A percentile compares a stretch with the other conserved stretches of the same genome.
phyloP scores from a whole-genome alignment of 2,888 invertebrate genomes.

The Tipula helvola region DNA sequence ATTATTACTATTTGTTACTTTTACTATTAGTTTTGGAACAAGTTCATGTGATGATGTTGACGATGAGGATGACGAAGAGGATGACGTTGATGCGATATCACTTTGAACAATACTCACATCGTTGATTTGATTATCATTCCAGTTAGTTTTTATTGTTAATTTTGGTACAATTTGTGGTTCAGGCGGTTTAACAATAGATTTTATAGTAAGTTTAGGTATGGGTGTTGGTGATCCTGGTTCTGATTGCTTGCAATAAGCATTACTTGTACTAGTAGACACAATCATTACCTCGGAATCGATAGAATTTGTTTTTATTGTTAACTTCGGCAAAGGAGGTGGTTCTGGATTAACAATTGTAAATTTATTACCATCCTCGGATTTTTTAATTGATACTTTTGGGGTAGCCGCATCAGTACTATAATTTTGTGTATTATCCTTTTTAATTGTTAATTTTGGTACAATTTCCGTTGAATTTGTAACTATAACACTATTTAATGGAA shows the following conservation, averaged over 20 bases:
- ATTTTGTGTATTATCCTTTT: not conserved
- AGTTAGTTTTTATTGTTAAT: conserved; percentile 30
- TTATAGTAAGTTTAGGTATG: conserved; percentile 47
- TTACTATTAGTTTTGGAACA: conserved; percentile 22
- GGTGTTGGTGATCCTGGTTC: conserved; percentile 24
- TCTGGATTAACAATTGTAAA: not conserved
- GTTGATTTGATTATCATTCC: conserved; percentile 17
- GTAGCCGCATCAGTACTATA: not conserved
- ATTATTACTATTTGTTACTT: conserved; percentile 39
- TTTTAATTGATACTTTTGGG: conserved; percentile 10
- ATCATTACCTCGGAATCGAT: conserved; percentile 27
- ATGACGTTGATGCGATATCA: conserved; percentile 5
- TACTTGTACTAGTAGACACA: conserved; percentile 20
- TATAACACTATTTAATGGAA: conserved; percentile 15
- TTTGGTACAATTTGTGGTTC: conserved; percentile 32
- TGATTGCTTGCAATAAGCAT: not conserved
- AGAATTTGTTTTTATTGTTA: conserved; percentile 42
- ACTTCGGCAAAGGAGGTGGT: conserved; percentile 40
- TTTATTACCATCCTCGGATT: conserved; percentile 4
- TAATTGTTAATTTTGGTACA: conserved; percentile 10
- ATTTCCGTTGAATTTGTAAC: not conserved
- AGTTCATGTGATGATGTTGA: not conserved
- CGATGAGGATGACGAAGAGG: conserved; percentile 5
- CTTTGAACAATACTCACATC: conserved; percentile 11
- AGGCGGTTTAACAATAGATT: conserved; percentile 31